Conservation (phyloP, 2,888 invertebrate species). For the Thymelicus sylvestris region DNA sequence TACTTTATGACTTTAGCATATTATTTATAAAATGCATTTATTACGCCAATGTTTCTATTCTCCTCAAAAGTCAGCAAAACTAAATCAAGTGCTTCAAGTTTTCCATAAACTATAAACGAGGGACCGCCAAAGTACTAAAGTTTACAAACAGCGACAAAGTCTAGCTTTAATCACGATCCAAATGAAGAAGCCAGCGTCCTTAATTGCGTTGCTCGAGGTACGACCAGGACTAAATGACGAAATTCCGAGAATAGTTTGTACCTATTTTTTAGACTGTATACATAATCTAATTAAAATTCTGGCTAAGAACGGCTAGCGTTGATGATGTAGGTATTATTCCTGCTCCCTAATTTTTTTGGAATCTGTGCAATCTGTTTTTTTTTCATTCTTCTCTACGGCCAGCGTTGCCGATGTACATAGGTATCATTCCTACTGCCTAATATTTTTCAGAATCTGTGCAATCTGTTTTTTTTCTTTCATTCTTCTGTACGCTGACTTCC, state of each 20-base stretch:
- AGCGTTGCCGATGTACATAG: too few species aligned
- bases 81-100: background rate
- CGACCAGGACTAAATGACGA: conserved; percentile 9
- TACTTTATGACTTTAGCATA: too few species aligned
- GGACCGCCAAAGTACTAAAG: conserved; percentile 17
- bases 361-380: too few species aligned
- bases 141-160: conserved; percentile 25
- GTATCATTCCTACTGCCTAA: too few species aligned
- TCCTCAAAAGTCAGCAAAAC: background rate
- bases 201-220: conserved; percentile 15
- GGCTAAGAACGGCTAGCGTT: background rate
- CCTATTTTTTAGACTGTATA: background rate
- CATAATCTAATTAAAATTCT: background rate
- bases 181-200: conserved; percentile 17
- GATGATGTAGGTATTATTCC: too few species aligned
- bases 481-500: too few species aligned
- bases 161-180: conserved; percentile 26
- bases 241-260: background rate
- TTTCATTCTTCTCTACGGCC: too few species aligned
- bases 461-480: too few species aligned
- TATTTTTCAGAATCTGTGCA: too few species aligned
- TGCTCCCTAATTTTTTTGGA: too few species aligned
- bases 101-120: conserved; percentile 6
- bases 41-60: background rate
- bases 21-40: too few species aligned